A percentile compares a stretch with the other conserved stretches of the same genome.
Conservation (phyloP, 2,888 invertebrate species). For the Chydorus sphaericus region DNA sequence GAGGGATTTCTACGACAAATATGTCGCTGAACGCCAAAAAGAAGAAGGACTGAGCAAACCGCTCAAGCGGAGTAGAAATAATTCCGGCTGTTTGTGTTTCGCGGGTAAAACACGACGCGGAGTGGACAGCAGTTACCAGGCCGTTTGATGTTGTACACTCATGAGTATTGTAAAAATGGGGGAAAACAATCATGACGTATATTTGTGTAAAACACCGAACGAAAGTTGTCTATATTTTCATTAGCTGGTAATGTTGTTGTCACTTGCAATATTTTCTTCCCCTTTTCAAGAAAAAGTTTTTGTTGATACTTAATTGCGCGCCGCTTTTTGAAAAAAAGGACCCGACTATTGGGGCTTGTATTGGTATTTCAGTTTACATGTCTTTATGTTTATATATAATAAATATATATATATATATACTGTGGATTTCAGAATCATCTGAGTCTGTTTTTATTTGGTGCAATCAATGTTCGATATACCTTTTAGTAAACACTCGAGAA, state of each 20-base stretch:
- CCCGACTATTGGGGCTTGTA: too few relatives aligned
- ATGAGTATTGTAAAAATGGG: neutral
- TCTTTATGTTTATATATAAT: too few relatives aligned
- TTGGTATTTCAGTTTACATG: too few relatives aligned
- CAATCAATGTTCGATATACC: constrained; percentile 4
- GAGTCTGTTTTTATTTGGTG: neutral
- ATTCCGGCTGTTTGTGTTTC: constrained; percentile 69
- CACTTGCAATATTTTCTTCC: too few relatives aligned
- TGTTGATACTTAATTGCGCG: too few relatives aligned
- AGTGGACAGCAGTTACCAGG: constrained; percentile 13
- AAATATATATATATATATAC: neutral
- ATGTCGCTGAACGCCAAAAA: constrained; percentile 65
- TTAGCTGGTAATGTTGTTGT: too few relatives aligned
- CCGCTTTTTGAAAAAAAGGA: too few relatives aligned
- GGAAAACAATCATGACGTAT: neutral
- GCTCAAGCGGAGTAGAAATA: constrained; percentile 40
- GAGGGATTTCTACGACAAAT: constrained; percentile 81
- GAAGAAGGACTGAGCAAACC: constrained; percentile 53
- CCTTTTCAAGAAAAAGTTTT: too few relatives aligned
- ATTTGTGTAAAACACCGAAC: neutral
- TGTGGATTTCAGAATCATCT: neutral
- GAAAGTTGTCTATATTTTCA: neutral
- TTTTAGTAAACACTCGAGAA: neutral
- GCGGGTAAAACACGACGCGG: constrained; percentile 35
- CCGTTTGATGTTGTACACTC: constrained; percentile 5